Conservation (phyloP, 2,888 invertebrate genomes). For the Teleiodes luculella region DNA sequence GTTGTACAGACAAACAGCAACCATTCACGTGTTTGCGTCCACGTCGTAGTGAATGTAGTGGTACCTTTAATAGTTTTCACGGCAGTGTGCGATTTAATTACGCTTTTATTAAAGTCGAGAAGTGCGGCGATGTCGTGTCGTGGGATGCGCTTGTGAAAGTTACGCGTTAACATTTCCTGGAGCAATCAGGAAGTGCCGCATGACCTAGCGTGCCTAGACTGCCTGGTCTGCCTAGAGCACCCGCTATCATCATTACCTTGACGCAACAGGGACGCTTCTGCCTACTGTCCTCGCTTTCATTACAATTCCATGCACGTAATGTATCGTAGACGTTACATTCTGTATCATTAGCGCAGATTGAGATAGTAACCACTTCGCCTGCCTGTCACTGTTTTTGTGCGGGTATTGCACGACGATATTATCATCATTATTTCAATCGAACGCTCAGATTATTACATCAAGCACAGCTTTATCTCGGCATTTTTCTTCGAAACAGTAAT, state of each 20-base stretch:
- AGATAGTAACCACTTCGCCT: conserved; percentile 9
- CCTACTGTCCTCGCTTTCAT: conserved; percentile 28
- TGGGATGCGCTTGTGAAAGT: conserved; percentile 46
- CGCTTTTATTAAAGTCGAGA: conserved; percentile 19
- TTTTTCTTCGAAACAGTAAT: neutral
- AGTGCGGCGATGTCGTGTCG: conserved; percentile 18
- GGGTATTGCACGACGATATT: conserved; percentile 6
- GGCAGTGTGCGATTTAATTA: conserved; percentile 22
- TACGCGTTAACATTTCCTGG: conserved; percentile 46
- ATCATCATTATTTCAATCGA: conserved; percentile 10
- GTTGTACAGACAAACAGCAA: neutral
- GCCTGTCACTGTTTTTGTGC: conserved; percentile 18
- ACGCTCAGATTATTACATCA: conserved; percentile 2
- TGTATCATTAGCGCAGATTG: conserved; percentile 26
- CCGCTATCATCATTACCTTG: conserved; percentile 44
- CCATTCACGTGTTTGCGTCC: neutral
- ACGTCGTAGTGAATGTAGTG: conserved; percentile 2
- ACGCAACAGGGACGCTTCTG: conserved; percentile 36
- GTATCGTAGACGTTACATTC: conserved; percentile 23
- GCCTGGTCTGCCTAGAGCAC: conserved; percentile 25
- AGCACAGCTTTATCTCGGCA: neutral
- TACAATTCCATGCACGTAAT: conserved; percentile 27
- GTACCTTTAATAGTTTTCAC: conserved; percentile 10
- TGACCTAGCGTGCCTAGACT: conserved; percentile 42
- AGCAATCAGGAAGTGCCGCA: conserved; percentile 47